These are phyloP conservation scores for Petrosia ficiformis DNA, from an alignment of 37 sponge, comb jelly and placozoan species.

Conservation along the genomic window DNA sequence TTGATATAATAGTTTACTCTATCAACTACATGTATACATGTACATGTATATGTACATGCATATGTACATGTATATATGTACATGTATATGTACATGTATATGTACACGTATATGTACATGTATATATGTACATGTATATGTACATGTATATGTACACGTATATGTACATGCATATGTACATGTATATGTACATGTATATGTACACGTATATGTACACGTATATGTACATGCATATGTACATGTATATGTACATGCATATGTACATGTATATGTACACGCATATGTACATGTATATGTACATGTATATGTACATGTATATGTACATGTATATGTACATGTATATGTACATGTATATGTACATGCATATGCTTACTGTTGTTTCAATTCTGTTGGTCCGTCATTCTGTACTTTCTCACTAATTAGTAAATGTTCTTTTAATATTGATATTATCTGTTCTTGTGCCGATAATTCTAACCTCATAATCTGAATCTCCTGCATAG, in stretches of 20 bases:
- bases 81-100: no score
- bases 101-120: no score
- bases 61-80: no score
- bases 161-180: no score
- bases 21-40: no score
- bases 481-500: constrained; percentile 34
- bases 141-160: no score
- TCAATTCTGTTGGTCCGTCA: constrained; percentile 3
- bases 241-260: no score
- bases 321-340: background rate
- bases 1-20: no score
- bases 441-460: constrained; percentile 53
- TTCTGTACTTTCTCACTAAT: constrained; percentile 20
- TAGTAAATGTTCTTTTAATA: constrained; percentile 47
- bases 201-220: background rate
- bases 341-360: background rate
- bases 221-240: background rate
- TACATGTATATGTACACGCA: background rate
- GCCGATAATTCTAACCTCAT: constrained; percentile 61
- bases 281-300: background rate
- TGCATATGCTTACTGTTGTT: background rate
- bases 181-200: no score
- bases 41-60: no score
- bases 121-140: no score
- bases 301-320: background rate